Evolutionary conservation across 2,113 vertebrate genomes (phyloP).

Genomic region (Tichodroma muraria): DNA sequence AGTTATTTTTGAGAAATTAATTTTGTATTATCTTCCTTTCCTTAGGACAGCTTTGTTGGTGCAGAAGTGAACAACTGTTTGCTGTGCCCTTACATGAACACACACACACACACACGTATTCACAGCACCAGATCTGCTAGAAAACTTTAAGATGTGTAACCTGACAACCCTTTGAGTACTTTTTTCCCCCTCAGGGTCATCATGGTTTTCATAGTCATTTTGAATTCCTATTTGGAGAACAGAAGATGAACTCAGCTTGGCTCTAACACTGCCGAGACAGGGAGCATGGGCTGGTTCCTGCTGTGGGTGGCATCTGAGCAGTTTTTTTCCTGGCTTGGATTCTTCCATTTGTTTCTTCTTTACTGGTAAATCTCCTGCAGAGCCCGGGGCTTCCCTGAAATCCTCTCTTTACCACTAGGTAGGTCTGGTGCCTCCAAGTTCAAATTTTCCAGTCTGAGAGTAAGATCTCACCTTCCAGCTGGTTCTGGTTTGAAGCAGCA

Average conservation of each 20-base stretch:
- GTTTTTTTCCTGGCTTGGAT: neutral
- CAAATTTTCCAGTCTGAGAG: constrained; percentile 4
- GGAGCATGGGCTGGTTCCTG: neutral
- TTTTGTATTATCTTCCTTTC: neutral
- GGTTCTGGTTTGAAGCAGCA: neutral
- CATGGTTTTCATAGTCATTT: neutral
- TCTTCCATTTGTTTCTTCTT: neutral
- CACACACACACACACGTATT: neutral
- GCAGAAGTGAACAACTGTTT: constrained; percentile 7
- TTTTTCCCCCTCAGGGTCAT: constrained; percentile 1
- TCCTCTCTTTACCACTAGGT: neutral
- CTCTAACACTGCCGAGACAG: neutral
- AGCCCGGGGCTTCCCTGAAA: neutral
- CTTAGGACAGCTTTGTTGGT: neutral
- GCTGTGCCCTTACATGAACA: neutral
- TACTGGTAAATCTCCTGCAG: constrained; percentile 23
- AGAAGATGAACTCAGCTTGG: neutral
- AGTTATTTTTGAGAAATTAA: neutral
- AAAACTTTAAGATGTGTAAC: neutral
- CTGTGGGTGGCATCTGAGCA: neutral
- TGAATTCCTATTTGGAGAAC: neutral
- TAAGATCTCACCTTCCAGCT: neutral
- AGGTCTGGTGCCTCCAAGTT: neutral
- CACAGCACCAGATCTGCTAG: constrained; percentile 1
- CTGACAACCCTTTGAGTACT: constrained; percentile 59